Percentiles rank a stretch among this genome's conserved stretches.
Evolutionary conservation across 1,140 invertebrate species (phyloP).

Genomic region (Bombus superbus): DNA sequence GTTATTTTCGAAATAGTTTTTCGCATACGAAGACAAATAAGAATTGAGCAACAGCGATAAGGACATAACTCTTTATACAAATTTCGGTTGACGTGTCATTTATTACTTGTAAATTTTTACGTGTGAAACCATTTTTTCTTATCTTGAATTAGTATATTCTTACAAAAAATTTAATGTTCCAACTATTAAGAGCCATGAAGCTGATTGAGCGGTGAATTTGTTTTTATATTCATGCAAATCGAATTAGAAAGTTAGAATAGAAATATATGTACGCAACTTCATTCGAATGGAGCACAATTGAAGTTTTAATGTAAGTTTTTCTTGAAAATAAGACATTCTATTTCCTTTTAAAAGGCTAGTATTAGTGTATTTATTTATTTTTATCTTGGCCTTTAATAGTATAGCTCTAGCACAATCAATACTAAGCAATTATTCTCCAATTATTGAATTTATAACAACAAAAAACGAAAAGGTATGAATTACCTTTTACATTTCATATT

Average conservation of each 20-base stretch:
- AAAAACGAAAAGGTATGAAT: slow-evolving; percentile 39
- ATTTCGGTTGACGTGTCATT: neutral
- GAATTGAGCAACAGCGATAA: slow-evolving; percentile 67
- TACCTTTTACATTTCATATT: neutral
- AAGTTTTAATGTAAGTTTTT: neutral
- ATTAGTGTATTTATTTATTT: slow-evolving; percentile 48
- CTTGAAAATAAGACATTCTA: neutral
- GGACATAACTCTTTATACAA: slow-evolving; percentile 43
- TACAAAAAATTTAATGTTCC: slow-evolving; percentile 43
- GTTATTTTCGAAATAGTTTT: slow-evolving; percentile 63
- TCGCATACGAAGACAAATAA: slow-evolving; percentile 73
- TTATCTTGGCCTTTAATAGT: neutral
- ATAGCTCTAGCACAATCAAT: neutral
- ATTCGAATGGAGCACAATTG: neutral
- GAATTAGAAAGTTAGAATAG: neutral
- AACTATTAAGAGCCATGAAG: slow-evolving; percentile 28
- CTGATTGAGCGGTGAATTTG: neutral
- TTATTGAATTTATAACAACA: slow-evolving; percentile 15
- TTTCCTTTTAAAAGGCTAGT: neutral
- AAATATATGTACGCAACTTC: neutral
- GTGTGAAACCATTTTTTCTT: slow-evolving; percentile 37
- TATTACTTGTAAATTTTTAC: slow-evolving; percentile 36
- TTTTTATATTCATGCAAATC: neutral
- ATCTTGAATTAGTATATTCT: slow-evolving; percentile 15
- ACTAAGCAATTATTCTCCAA: neutral